A percentile compares a stretch with the other conserved stretches of the same genome.
Evolutionary conservation across 2,888 invertebrate genomes (phyloP).

Genomic region (Pardosa pseudoannulata): DNA sequence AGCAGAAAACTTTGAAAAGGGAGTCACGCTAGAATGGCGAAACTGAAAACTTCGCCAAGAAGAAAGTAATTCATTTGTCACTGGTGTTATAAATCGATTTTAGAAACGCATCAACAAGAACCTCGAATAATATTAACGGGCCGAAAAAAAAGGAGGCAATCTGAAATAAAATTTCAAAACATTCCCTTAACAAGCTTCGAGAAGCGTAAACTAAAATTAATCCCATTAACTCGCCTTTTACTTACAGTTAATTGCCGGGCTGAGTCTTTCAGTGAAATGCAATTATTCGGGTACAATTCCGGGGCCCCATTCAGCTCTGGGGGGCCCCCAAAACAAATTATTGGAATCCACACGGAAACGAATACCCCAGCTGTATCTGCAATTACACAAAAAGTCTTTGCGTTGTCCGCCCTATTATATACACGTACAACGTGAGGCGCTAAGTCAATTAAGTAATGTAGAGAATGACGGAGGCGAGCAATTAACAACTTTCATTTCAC

Average conservation of each 20-base stretch:
- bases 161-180: constrained; percentile 64
- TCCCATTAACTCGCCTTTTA: constrained; percentile 69
- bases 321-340: constrained; percentile 59
- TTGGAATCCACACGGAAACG: constrained; percentile 51
- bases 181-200: constrained; percentile 37
- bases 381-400: constrained; percentile 55
- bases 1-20: too few species aligned
- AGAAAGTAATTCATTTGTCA: not conserved
- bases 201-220: constrained; percentile 69
- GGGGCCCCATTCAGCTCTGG: constrained; percentile 50
- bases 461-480: constrained; percentile 60
- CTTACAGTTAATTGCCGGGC: constrained; percentile 66
- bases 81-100: not conserved
- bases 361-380: constrained; percentile 66
- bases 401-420: constrained; percentile 50
- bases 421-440: constrained; percentile 39
- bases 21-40: too few species aligned
- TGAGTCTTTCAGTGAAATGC: constrained; percentile 59
- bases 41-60: too few species aligned
- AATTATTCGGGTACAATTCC: constrained; percentile 67
- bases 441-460: constrained; percentile 65
- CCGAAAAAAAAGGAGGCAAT: not conserved
- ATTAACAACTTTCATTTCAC: constrained; percentile 70
- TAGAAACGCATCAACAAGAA: not conserved
- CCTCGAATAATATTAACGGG: too few species aligned